Conservation (phyloP, 2,113 vertebrate genomes). For the Heptranchias perlo region DNA sequence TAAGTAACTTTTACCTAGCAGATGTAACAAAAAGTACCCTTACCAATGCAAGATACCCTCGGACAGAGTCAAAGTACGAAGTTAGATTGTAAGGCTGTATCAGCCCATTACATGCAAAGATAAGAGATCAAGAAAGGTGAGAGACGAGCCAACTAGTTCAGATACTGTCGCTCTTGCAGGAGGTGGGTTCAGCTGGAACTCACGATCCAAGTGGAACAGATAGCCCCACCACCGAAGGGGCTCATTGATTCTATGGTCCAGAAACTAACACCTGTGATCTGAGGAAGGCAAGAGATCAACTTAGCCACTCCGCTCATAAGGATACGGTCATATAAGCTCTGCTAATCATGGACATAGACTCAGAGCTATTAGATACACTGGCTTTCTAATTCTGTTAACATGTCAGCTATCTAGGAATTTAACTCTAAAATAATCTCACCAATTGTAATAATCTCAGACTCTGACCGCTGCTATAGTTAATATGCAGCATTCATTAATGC, state of each 20-base stretch:
- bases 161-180: not conserved
- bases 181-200: not conserved
- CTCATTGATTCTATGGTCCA: not conserved
- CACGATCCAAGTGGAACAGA: not conserved
- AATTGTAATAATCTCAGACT: not conserved
- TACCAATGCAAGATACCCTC: not conserved
- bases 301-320: not conserved
- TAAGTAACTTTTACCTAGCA: not conserved
- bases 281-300: not conserved
- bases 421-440: not conserved
- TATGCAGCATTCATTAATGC: not conserved
- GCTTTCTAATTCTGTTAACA: not conserved
- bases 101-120: not conserved
- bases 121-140: not conserved
- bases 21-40: not conserved
- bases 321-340: not conserved
- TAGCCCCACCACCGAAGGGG: not conserved
- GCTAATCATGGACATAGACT: not conserved
- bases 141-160: not conserved
- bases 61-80: not conserved
- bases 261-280: not conserved
- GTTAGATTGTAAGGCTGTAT: not conserved
- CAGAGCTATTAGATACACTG: not conserved
- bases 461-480: not conserved
- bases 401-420: not conserved